Conservation (phyloP, 2,113 vertebrate genomes). For the Myrmophylax atrothorax region DNA sequence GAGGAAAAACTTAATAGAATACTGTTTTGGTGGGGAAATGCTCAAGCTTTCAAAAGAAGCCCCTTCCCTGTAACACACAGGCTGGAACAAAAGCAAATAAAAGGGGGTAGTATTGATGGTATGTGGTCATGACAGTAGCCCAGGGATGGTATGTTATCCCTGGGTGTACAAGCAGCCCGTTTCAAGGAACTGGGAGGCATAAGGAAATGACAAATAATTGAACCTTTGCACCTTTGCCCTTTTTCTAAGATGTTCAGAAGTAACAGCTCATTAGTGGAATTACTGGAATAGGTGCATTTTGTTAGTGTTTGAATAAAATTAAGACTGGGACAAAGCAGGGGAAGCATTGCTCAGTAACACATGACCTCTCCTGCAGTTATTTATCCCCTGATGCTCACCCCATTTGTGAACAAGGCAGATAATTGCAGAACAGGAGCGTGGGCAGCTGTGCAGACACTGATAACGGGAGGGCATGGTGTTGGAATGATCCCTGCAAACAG, state of each 20-base stretch:
- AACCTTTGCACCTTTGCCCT: slow-evolving; percentile 83
- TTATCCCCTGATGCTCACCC: slow-evolving; percentile 56
- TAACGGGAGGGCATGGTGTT: slow-evolving; percentile 11
- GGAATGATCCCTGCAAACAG: slow-evolving; percentile 33
- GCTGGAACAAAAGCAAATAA: neutral
- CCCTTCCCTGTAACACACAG: neutral
- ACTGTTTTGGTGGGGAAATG: neutral
- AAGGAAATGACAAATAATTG: slow-evolving; percentile 73
- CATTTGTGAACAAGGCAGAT: slow-evolving; percentile 71
- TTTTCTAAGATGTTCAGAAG: slow-evolving; percentile 52
- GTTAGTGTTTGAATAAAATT: slow-evolving; percentile 49
- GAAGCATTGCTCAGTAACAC: slow-evolving; percentile 2
- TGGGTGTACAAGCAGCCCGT: slow-evolving; percentile 69
- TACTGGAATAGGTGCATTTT: slow-evolving; percentile 70
- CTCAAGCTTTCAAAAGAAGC: neutral
- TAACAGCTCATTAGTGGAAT: slow-evolving; percentile 76
- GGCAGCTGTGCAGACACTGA: slow-evolving; percentile 67
- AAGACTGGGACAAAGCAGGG: neutral
- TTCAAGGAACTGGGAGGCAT: slow-evolving; percentile 67
- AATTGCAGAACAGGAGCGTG: slow-evolving; percentile 77
- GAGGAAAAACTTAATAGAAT: neutral
- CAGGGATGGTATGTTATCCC: neutral
- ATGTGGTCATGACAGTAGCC: neutral
- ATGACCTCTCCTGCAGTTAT: slow-evolving; percentile 23
- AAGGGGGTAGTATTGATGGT: neutral